A percentile compares a stretch with the other conserved stretches of the same genome.
phyloP scores from a whole-genome alignment of 1,140 invertebrate genomes.

The Brachionus paranguensis region DNA sequence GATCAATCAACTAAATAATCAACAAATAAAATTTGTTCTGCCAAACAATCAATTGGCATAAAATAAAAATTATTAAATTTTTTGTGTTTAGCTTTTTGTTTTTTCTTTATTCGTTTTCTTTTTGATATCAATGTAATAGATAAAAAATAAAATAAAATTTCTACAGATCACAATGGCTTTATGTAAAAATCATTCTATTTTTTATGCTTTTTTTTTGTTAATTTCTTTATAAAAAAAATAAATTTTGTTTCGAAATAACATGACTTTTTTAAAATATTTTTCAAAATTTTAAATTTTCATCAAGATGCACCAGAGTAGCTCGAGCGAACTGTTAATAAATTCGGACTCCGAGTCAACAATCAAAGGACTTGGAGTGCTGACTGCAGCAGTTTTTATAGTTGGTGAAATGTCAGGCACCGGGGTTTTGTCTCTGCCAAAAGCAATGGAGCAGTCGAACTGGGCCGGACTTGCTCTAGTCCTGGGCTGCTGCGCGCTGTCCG shows the following conservation, averaged over 20 bases:
- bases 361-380: slow-evolving; percentile 50
- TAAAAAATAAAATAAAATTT: background rate
- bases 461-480: slow-evolving; percentile 62
- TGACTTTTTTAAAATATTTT: background rate
- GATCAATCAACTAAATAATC: background rate
- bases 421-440: slow-evolving; percentile 65
- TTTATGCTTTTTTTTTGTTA: background rate
- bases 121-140: background rate
- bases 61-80: background rate
- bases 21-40: background rate
- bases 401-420: slow-evolving; percentile 71
- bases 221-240: background rate
- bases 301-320: background rate
- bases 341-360: slow-evolving; percentile 40
- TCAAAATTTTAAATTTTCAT: background rate
- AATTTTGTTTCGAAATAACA: background rate
- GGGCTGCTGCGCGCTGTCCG: slow-evolving; percentile 61
- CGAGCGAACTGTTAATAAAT: background rate
- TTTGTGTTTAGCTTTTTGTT: background rate
- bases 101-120: background rate
- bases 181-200: background rate
- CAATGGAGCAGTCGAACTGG: slow-evolving; percentile 64
- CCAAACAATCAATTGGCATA: background rate
- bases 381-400: slow-evolving; percentile 64
- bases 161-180: background rate